Evolutionary conservation across 1,140 invertebrate genomes (phyloP).

Genomic region (Maconellicoccus hirsutus): DNA sequence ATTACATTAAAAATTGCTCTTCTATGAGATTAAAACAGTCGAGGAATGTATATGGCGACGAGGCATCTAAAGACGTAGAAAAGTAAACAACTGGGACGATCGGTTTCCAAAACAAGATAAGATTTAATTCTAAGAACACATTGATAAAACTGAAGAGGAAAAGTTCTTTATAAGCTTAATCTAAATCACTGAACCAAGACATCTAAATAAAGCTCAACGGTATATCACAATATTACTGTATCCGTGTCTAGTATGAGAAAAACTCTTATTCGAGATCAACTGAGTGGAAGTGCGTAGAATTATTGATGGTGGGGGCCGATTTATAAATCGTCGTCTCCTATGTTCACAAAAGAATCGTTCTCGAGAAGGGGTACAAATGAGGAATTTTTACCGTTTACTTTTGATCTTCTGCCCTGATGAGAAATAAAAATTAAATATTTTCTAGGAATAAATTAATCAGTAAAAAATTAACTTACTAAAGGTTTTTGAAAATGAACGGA

Average conservation of each 20-base stretch:
- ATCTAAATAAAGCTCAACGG: background rate
- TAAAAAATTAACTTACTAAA: background rate
- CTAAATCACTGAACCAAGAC: background rate
- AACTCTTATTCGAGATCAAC: background rate
- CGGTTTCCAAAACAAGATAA: too few relatives aligned
- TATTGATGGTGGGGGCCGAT: background rate
- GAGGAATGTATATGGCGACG: too few relatives aligned
- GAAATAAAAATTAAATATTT: background rate
- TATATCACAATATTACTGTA: slow-evolving; percentile 6
- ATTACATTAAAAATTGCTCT: too few relatives aligned
- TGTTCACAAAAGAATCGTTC: slow-evolving; percentile 32
- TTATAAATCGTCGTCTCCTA: slow-evolving; percentile 32
- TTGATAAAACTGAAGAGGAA: too few relatives aligned
- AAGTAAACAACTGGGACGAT: too few relatives aligned
- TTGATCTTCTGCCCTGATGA: slow-evolving; percentile 24
- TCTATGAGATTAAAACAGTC: too few relatives aligned
- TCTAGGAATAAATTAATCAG: background rate
- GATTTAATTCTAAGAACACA: too few relatives aligned
- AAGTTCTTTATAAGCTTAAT: background rate
- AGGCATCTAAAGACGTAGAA: too few relatives aligned
- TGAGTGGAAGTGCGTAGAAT: background rate
- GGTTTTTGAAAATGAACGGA: background rate
- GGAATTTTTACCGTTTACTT: slow-evolving; percentile 27
- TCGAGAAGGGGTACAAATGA: slow-evolving; percentile 27
- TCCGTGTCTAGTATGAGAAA: background rate